Base-by-base conservation (phyloP, 1,140 invertebrate genomes). In the Teleogryllus occipitalis region DNA sequence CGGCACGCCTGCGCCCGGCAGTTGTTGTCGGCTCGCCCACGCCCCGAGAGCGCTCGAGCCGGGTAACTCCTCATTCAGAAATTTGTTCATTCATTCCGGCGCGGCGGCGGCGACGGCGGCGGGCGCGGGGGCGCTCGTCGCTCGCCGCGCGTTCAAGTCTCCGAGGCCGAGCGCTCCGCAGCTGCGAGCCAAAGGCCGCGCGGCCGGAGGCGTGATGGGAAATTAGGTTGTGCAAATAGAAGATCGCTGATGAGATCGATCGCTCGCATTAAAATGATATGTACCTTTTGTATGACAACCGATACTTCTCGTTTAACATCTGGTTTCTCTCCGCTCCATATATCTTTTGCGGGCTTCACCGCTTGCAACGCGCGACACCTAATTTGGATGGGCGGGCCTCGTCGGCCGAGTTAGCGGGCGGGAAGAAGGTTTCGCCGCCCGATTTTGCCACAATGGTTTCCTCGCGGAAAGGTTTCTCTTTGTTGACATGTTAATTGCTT, bases 251-350 rank as follows among this genome's bases (percentile, higher is more conserved):
- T 65, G 18, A 65, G 54, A 65, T 65, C 54, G 54, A 65, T 65
- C 54, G 54, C 54, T 65, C 54, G 18, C 54, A 65, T 65, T 65
- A 65, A 65, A 65, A 65, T 65, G 54, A 65, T 65, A 65, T 65
- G 54, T 65, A 18, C 54, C 54, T 65, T 65, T 65, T 18, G 54
- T 65, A 65, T 65, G 54, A 65, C 54, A 65, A 65, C 54, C 54
- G 54, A 65, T 65, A 65, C 54, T 65, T 65, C 54, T 65, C 54
- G 54, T 65, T 65, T 10, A 65, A 65, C 54, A 65, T 65, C 7
- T 65, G 54, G 54, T 65, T 65, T 18, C 54, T 65, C 54, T 18
- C 10, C 10, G 54, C 18, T 65, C 54, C 54, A 65, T 65, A 65
- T 65, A 65, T 65, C 54, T 65, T 65, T 10, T 18, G 54, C 54